phyloP scores from a whole-genome alignment of 2,797 vertebrate genomes.

The Acrocephalus scirpaceus region DNA sequence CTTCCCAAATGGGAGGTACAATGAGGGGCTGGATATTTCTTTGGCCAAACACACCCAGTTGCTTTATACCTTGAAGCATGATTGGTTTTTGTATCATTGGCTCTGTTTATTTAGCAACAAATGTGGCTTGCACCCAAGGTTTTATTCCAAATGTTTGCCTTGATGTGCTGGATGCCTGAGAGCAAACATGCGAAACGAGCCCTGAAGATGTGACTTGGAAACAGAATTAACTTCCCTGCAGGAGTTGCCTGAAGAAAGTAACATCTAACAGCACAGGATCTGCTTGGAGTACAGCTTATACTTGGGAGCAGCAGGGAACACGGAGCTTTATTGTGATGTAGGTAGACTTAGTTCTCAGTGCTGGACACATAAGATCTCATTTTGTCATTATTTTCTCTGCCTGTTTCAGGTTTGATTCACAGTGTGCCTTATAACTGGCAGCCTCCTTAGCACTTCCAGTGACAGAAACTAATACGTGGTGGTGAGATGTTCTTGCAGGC shows the following conservation, averaged over 20 bases:
- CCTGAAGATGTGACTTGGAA: neutral
- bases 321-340: neutral
- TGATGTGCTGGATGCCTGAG: neutral
- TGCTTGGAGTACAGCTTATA: neutral
- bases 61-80: neutral
- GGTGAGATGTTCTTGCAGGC: neutral
- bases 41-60: neutral
- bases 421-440: neutral
- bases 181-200: neutral
- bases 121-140: neutral
- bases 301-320: neutral
- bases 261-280: neutral
- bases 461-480: neutral
- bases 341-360: neutral
- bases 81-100: neutral
- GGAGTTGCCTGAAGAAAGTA: neutral
- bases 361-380: neutral
- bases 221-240: neutral
- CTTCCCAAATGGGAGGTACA: neutral
- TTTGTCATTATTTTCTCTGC: neutral
- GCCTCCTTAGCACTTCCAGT: neutral
- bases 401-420: neutral
- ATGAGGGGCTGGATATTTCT: neutral
- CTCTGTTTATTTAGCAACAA: neutral
- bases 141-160: slow-evolving; percentile 16